Evolutionary conservation across 2,113 vertebrate species (phyloP), one percentile per base, ranked within the genome.

Genomic region (Mastomys coucha): DNA sequence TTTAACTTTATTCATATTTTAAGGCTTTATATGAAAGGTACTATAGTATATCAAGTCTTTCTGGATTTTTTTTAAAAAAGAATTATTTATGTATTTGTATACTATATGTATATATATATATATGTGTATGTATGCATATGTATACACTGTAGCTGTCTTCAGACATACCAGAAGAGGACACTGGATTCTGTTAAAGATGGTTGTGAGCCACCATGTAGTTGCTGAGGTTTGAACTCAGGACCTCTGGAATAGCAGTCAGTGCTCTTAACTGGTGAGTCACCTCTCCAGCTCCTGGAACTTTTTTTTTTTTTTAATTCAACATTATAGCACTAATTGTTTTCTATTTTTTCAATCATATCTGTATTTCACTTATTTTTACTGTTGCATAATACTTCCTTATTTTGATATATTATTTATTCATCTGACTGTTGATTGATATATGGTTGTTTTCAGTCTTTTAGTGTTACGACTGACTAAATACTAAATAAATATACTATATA

Each of bases 311-410:
- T 19, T 19, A 58, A 53, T 0, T 86, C 51, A 73, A n/a, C 36
- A 94, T 70, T 84, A 82, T 58, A 7, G 39, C n/a, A 75, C 16
- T 92, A 75, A 86, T 56, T 80, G 80, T 42, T 91, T 85, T 91
- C n/a, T 75, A 14, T 88, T 22, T 84, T 89, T 24, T 93, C 80
- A 28, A 70, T 86, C 14, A 24, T 53, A 91, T 36, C 9, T 90
- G 12, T 89, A 75, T 78, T 87, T 84, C 6, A 53, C 67, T 80
- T 90, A 75, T 91, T 87, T 94, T 96, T 73, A 89, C 20, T 92
- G 33, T 53, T 87, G 19, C 60, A 22, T 36, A 91, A 20, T 78
- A 39, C 19, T 93, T 93, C 20, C 75, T 67, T 72, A 45, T 19
- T 28, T 77, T 28, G 65, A 60, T 72, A 51, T 8, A 84, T 75